Conservation (phyloP, 2,888 invertebrate species). For the Capitulum mitella region DNA sequence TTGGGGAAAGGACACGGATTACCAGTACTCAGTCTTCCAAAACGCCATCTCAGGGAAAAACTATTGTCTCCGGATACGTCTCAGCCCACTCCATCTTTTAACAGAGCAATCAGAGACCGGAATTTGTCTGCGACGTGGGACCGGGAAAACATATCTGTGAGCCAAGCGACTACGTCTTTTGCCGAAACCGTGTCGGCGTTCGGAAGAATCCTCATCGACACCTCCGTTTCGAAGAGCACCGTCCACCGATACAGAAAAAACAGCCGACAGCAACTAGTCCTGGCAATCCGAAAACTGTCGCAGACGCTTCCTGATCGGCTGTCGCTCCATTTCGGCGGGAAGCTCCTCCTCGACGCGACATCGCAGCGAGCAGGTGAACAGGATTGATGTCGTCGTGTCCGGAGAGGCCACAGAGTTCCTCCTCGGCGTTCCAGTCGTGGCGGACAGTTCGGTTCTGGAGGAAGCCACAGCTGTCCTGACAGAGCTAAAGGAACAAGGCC, state of each 20-base stretch:
- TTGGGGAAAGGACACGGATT: background rate
- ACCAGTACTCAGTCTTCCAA: background rate
- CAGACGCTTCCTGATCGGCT: background rate
- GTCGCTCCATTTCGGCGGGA: background rate
- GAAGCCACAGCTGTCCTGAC: background rate
- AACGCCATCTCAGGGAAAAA: background rate
- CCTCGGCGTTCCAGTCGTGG: background rate
- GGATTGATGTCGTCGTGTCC: background rate
- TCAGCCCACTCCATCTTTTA: background rate
- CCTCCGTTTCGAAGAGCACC: background rate
- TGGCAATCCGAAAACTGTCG: background rate
- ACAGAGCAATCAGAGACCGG: background rate
- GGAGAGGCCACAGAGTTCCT: background rate
- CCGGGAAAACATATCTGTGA: background rate
- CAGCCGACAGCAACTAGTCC: background rate
- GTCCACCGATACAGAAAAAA: background rate
- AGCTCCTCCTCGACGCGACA: background rate
- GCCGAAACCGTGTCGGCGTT: background rate
- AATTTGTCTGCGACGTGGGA: slow-evolving; percentile 6
- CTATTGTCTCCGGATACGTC: background rate
- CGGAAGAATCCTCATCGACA: background rate
- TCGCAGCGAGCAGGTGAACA: background rate
- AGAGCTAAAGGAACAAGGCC: background rate
- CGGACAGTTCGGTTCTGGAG: background rate
- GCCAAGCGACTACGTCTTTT: background rate